phyloP scores from a whole-genome alignment of 2,888 invertebrate species.

The Philonicus albiceps region DNA sequence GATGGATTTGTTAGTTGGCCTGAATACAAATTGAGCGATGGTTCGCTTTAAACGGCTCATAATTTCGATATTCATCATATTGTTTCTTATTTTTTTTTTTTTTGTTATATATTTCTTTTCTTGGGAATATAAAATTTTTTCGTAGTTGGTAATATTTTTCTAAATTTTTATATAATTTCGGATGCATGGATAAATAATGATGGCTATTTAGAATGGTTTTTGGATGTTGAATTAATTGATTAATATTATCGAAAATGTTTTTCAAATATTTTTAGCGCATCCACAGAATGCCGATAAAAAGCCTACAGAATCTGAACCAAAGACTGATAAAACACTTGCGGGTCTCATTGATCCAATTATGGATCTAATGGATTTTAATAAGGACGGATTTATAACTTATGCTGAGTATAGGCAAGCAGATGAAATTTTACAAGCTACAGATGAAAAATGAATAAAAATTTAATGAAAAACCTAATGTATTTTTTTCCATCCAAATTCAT shows the following conservation, averaged over 20 bases:
- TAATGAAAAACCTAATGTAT: not conserved
- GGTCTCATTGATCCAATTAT: slow-evolving; percentile 65
- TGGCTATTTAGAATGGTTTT: not conserved
- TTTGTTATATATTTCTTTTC: not conserved
- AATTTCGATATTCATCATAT: not conserved
- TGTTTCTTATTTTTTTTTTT: not conserved
- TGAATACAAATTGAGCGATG: slow-evolving; percentile 65
- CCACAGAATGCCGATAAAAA: not conserved
- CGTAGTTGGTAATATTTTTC: not conserved
- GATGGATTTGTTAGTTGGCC: slow-evolving; percentile 78
- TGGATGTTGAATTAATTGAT: not conserved
- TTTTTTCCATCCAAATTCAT: too few relatives aligned
- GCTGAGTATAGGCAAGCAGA: slow-evolving; percentile 56
- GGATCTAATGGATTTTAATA: slow-evolving; percentile 66
- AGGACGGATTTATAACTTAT: slow-evolving; percentile 69
- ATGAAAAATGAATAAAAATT: not conserved
- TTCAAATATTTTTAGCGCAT: not conserved
- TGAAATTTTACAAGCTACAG: not conserved
- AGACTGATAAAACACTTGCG: slow-evolving; percentile 52
- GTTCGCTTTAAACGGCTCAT: not conserved
- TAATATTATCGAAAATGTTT: not conserved
- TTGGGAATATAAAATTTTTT: not conserved
- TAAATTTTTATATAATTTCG: not conserved
- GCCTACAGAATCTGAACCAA: slow-evolving; percentile 26
- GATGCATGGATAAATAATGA: not conserved